Percentiles rank a stretch among this genome's conserved stretches.
Evolutionary conservation across 2,113 vertebrate species (phyloP).

Genomic region (Puffinus mauretanicus): DNA sequence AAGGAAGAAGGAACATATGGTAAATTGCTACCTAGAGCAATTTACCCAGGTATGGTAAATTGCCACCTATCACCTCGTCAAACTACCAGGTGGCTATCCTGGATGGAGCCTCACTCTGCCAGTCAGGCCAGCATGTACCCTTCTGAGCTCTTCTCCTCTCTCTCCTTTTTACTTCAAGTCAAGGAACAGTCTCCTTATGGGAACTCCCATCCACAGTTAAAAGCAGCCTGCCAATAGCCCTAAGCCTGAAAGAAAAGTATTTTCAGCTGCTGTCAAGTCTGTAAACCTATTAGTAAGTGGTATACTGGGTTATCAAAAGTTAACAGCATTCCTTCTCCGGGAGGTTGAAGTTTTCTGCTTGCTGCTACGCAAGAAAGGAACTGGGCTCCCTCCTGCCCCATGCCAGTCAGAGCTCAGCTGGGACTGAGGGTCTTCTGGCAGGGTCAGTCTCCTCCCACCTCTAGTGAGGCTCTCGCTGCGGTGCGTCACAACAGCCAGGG

Average conservation of each 20-base stretch:
- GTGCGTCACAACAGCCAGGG: not conserved
- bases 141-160: not conserved
- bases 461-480: not conserved
- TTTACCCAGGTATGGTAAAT: not conserved
- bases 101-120: not conserved
- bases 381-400: not conserved
- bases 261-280: not conserved
- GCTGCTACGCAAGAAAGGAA: not conserved
- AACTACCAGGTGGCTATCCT: not conserved
- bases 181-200: fast-evolving
- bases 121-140: not conserved
- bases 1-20: not conserved
- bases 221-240: not conserved
- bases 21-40: not conserved
- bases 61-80: not conserved
- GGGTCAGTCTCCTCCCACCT: not conserved
- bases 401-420: not conserved
- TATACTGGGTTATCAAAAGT: not conserved
- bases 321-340: not conserved
- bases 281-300: not conserved
- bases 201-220: not conserved
- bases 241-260: not conserved
- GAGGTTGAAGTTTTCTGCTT: not conserved
- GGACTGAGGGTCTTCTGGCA: not conserved
- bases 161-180: not conserved